Conservation (phyloP, 2,888 invertebrate species). For the Volucella zonaria region DNA sequence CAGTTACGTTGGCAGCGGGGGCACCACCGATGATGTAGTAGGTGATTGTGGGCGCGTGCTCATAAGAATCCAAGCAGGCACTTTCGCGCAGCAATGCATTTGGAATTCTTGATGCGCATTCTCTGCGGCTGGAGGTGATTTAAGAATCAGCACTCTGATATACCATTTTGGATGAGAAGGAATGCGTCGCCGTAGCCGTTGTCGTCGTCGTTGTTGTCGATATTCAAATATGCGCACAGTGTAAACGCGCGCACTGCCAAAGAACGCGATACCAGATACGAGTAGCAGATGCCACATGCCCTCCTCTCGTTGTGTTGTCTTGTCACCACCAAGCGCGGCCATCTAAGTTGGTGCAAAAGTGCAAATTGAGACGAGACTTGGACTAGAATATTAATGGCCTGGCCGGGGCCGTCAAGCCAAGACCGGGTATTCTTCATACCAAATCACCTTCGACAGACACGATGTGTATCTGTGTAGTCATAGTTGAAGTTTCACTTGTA, state of each 20-base stretch:
- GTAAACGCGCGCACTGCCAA: slow-evolving; percentile 46
- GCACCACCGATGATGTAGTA: slow-evolving; percentile 62
- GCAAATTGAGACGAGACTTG: slow-evolving; percentile 71
- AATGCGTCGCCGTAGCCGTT: slow-evolving; percentile 49
- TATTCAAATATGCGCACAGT: slow-evolving; percentile 68
- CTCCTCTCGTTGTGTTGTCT: not conserved
- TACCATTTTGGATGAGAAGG: slow-evolving; percentile 73
- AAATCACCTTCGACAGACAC: slow-evolving; percentile 64
- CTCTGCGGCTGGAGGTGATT: slow-evolving; percentile 53
- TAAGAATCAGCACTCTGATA: slow-evolving; percentile 68
- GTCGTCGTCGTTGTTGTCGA: slow-evolving; percentile 27
- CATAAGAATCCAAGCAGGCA: slow-evolving; percentile 60
- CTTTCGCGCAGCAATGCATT: slow-evolving; percentile 64
- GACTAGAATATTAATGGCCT: slow-evolving; percentile 68
- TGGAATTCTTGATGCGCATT: slow-evolving; percentile 70
- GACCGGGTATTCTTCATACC: slow-evolving; percentile 55
- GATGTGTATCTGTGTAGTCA: not conserved
- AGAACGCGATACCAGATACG: slow-evolving; percentile 39
- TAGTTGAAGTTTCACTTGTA: slow-evolving; percentile 25
- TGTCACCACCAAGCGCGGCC: slow-evolving; percentile 35
- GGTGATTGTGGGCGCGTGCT: slow-evolving; percentile 74
- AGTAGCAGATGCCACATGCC: slow-evolving; percentile 23
- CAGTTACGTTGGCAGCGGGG: slow-evolving; percentile 25
- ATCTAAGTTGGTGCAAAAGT: slow-evolving; percentile 73
- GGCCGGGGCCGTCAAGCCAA: not conserved